Conservation (phyloP, 2,888 invertebrate genomes). For the Cecidostiba fungosa region DNA sequence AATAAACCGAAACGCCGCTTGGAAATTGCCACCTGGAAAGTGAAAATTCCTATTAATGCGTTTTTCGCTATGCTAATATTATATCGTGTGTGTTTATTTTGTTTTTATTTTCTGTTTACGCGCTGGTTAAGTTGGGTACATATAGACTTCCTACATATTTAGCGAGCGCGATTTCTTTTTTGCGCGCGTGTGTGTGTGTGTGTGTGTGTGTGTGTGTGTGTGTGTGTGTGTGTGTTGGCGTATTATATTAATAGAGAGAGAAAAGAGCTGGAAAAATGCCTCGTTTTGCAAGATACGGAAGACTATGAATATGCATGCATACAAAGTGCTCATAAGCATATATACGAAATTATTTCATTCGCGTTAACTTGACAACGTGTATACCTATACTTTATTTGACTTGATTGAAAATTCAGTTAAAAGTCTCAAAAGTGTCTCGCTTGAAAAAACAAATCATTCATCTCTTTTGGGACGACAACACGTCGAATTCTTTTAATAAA, state of each 20-base stretch:
- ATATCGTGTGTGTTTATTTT: background rate
- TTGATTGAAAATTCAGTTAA: no score
- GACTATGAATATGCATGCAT: background rate
- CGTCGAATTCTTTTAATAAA: background rate
- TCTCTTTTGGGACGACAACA: no score
- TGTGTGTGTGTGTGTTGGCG: no score
- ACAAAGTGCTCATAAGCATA: background rate
- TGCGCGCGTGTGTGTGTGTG: no score
- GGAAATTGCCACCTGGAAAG: constrained; percentile 46
- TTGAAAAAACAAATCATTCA: no score
- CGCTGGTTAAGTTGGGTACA: background rate
- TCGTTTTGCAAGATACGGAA: constrained; percentile 23
- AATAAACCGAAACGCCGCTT: constrained; percentile 35
- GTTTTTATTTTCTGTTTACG: background rate
- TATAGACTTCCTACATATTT: constrained; percentile 8
- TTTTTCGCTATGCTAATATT: constrained; percentile 49
- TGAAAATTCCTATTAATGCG: constrained; percentile 55
- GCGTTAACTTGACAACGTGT: no score
- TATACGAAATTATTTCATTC: background rate
- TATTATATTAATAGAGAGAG: background rate
- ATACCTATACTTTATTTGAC: no score
- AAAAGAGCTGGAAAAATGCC: background rate
- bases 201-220: no score
- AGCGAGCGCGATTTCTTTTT: background rate
- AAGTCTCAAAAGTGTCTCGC: no score